Evolutionary conservation across 30 jellyfish, hydroid and myxozoan genomes (phyloP).

Genomic region (Cassiopea andromeda): DNA sequence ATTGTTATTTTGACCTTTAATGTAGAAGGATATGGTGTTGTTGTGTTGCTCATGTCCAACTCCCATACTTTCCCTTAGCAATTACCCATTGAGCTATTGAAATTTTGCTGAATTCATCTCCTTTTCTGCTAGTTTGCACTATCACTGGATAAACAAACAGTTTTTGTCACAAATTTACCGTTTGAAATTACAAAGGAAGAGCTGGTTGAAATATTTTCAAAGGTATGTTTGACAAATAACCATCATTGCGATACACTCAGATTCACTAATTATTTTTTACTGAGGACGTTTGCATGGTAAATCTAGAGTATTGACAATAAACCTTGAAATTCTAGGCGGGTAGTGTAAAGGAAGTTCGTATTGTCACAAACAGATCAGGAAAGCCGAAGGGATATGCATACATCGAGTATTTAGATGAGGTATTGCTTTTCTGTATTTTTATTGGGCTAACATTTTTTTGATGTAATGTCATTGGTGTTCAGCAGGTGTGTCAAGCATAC

Average conservation of each 20-base stretch:
- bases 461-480: too few relatives aligned
- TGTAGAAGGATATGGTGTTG: too few relatives aligned
- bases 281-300: background rate
- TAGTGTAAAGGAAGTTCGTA: conserved; percentile 84
- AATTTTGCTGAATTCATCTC: background rate
- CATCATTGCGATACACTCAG: background rate
- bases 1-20: too few relatives aligned
- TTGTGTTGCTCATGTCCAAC: too few relatives aligned
- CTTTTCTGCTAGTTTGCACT: conserved; percentile 63
- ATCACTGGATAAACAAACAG: conserved; percentile 84
- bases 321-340: conserved; percentile 63
- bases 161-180: conserved; percentile 92
- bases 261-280: background rate
- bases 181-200: conserved; percentile 84
- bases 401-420: conserved; percentile 89
- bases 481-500: too few relatives aligned
- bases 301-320: background rate
- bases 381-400: conserved; percentile 96
- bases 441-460: too few relatives aligned
- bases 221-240: conserved; percentile 31
- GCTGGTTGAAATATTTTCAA: conserved; percentile 64
- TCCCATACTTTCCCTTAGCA: too few relatives aligned
- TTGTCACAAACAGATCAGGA: conserved; percentile 97
- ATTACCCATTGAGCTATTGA: background rate
- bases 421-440: background rate